These are phyloP conservation scores for Euplexia lucipara DNA, from an alignment of 2,888 invertebrate genomes.

Conservation along the genomic window DNA sequence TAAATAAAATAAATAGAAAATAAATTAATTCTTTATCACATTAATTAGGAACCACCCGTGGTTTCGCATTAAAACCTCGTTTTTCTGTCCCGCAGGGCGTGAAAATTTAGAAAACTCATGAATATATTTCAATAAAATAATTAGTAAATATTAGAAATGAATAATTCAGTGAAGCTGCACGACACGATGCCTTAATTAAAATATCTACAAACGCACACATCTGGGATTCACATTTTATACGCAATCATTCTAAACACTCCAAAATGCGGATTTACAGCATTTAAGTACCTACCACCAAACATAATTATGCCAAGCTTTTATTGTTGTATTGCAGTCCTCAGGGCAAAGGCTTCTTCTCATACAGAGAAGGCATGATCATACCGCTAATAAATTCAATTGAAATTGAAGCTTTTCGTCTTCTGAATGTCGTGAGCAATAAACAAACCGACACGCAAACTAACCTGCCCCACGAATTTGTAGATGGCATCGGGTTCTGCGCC, in stretches of 20 bases:
- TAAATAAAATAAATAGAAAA: conserved; percentile 50
- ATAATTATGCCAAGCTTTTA: too few species aligned
- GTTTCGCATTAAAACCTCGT: conserved; percentile 44
- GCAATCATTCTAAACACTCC: not conserved
- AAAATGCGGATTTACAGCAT: too few species aligned
- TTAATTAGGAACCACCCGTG: conserved; percentile 48
- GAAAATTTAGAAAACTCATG: conserved; percentile 39
- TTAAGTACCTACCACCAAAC: too few species aligned
- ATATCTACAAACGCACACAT: conserved; percentile 10
- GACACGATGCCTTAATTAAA: conserved; percentile 46
- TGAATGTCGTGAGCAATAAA: conserved; percentile 68
- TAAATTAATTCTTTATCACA: conserved; percentile 46
- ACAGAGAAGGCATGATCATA: not conserved
- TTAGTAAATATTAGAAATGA: conserved; percentile 25
- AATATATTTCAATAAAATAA: conserved; percentile 39
- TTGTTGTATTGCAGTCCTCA: too few species aligned
- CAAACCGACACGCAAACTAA: conserved; percentile 69
- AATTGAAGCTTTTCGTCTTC: conserved; percentile 42
- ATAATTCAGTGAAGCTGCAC: conserved; percentile 48
- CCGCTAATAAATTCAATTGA: conserved; percentile 46
- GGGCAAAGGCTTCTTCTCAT: too few species aligned
- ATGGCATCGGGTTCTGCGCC: conserved; percentile 68
- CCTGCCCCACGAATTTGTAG: conserved; percentile 65
- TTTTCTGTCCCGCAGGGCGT: conserved; percentile 35
- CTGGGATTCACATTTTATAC: conserved; percentile 2